These are phyloP conservation scores for Colaptes auratus DNA, from an alignment of 2,113 vertebrate species.

Conservation along the genomic window DNA sequence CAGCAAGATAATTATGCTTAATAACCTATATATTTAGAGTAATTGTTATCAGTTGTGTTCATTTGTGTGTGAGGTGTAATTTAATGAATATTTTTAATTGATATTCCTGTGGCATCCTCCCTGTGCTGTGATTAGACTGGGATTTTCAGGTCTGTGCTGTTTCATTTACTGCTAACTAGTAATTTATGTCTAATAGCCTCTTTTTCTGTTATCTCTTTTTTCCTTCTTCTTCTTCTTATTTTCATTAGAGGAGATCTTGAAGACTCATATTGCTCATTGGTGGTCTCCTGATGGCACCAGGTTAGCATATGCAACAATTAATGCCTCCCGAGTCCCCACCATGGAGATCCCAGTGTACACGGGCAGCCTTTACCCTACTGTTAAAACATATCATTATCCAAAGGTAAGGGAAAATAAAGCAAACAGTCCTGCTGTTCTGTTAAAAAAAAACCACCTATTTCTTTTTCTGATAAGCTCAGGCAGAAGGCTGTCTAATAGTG, in stretches of 20 bases:
- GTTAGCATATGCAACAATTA: conserved; percentile 93
- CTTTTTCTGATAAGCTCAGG: neutral
- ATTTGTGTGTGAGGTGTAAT: conserved; percentile 22
- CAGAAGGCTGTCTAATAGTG: neutral
- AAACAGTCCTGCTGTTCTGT: neutral
- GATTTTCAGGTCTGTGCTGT: neutral
- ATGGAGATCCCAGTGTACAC: conserved; percentile 96
- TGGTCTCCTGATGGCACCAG: conserved; percentile 95
- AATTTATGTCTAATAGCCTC: neutral
- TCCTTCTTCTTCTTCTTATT: conserved; percentile 6
- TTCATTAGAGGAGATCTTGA: conserved; percentile 91
- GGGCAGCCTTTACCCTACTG: conserved; percentile 84
- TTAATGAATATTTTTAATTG: conserved; percentile 35
- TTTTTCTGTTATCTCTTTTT: neutral
- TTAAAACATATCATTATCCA: conserved; percentile 91
- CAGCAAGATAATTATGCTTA: conserved; percentile 29
- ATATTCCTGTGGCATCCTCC: neutral
- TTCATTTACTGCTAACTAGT: conserved; percentile 38
- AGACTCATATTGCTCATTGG: conserved; percentile 94
- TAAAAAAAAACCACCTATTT: neutral
- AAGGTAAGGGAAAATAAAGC: conserved; percentile 81
- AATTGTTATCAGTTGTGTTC: conserved; percentile 28
- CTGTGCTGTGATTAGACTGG: neutral
- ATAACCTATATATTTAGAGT: conserved; percentile 20
- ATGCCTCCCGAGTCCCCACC: conserved; percentile 89